Evolutionary conservation across 1,140 invertebrate species (phyloP), one percentile per base, ranked within the genome.

Genomic region (Ceratina calcarata): DNA sequence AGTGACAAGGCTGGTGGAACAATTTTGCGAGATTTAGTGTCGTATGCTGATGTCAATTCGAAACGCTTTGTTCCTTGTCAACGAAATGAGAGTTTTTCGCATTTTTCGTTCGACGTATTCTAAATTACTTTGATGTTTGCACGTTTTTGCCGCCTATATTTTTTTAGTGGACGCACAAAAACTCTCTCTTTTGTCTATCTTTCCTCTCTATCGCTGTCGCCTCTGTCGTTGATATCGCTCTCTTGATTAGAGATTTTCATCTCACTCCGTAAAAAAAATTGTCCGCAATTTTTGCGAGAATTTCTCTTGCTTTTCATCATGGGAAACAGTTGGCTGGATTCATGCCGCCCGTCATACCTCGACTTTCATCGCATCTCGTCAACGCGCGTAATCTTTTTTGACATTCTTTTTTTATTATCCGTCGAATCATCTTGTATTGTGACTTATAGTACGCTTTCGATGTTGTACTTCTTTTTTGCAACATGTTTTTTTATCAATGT

Each of bases 401-500:
- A 10, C 24, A 51, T 82, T 24, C 49, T 66, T 80, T 71, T 45
- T 62, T 66, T 55, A 68, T 69, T 80, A 13, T 55, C 16, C 0
- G 13, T 55, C 55, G 18, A 32, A 32, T 12, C 18, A 16, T 12
- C 22, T 16, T 62, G 15, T 20, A 22, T 55, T n/a, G 67, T 32
- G 24, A 15, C 27, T 37, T 60, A 70, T 22, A 85, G 24, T 45
- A n/a, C 20, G 85, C 84, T 86, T 82, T 84, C 64, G 76, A 85
- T 86, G 76, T 86, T 82, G 84, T 85, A 58, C 68, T 82, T 81
- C 70, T 58, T 80, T 78, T 80, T 71, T 58, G 37, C 3, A 45
- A 45, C 27, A 66, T 66, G 83, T 82, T 82, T 77, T 80, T 73
- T 71, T 76, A 67, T 64, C 32, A 55, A 82, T 81, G 51, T 80